Base-by-base conservation (phyloP, 2,888 invertebrate species). In the Folsomia candida region DNA sequence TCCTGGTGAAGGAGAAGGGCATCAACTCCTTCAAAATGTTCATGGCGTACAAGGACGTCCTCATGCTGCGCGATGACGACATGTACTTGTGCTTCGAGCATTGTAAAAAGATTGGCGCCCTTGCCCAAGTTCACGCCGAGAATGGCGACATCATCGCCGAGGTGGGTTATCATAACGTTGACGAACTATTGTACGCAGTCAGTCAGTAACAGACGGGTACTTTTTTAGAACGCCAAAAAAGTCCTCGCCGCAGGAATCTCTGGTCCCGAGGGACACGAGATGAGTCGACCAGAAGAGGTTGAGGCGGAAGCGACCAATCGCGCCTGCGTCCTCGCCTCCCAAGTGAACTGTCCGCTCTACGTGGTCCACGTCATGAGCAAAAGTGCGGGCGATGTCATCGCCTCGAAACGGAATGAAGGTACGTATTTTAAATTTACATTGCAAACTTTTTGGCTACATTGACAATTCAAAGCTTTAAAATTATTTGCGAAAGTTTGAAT, bases 11-110 rank as follows among this genome's bases (percentile, higher is more conserved):
- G 27, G 90, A 93, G 81, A 87, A 88, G 80, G 97, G 98, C 9
- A 86, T 98, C 64, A 98, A 97, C 85, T 97, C 97, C 0, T 99
- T 97, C 86, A 97, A 97, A 87, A 91, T 95, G 89, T 98, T 96
- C 85, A 95, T 99, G 93, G 97, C 97, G 0, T 97, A 97, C 84
- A 92, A 91, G 81, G 93, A 91, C 77, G 84, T 90, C 2, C 93
- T 92, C 84, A 95, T 96, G 92, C 85, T 99, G 69, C 87, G 90
- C 71, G 98, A 99, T 83, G 88, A 90, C 18, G 93, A 97, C 77
- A 85, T 98, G 71, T 91, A 94, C 81, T 89, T 90, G 80, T 89
- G 90, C 1, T 92, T 98, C 81, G 91, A 93, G 80, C 86, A 88
- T 18, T 94, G 96, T 83, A 89, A 89, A 79, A 88, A 90, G 73